Base-by-base conservation (phyloP, 2,888 invertebrate species). In the Anorthoa munda region DNA sequence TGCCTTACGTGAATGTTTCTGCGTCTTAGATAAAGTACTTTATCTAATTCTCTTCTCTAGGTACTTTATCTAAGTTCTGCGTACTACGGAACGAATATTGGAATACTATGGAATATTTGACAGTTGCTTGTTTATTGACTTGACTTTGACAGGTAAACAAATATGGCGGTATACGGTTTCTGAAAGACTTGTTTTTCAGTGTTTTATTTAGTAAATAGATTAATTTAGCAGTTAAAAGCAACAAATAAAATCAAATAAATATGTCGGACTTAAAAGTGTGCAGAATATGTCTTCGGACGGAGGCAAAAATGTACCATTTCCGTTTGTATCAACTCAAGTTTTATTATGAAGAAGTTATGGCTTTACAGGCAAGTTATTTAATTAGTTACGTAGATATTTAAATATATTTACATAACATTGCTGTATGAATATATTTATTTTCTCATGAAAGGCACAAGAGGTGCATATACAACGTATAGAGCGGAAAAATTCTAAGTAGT, bases 301-400 rank as follows among this genome's bases (percentile, higher is more conserved):
- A 92, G 45, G 84, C 87, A 12, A 94, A 92, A 84, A 85, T 92
- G 73, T 94, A 92, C 72, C 87, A 90, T 76, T 89, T 87, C 64
- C 87, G 92, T 84, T 86, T 83, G 76, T 91, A 86, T 87, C 88
- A 92, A 66, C 86, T 94, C 0, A 92, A 92, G 79, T 89, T 88
- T 21, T 92, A 91, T 82, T 94, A 94, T 77, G 94, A 94, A 88
- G 93, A 93, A 89, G 87, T 94, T 61, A 90, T 92, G 83, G 90
- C 90, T 65, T 77, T 88, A 72, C 89, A 90, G 86, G 94, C 92
- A 83, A 91, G 90, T 86, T 64, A 66, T 23, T 69, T 18, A 21
- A 9, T 15, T 1, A 55, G 51, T 46, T 56, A 46, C 11, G 1
- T 68, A 39, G 2, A 50, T 53, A n/a, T 17, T 39, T n/a, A 39